Evolutionary conservation across 2,113 vertebrate genomes (phyloP).

Genomic region (Chamaetylas fuelleborni): DNA sequence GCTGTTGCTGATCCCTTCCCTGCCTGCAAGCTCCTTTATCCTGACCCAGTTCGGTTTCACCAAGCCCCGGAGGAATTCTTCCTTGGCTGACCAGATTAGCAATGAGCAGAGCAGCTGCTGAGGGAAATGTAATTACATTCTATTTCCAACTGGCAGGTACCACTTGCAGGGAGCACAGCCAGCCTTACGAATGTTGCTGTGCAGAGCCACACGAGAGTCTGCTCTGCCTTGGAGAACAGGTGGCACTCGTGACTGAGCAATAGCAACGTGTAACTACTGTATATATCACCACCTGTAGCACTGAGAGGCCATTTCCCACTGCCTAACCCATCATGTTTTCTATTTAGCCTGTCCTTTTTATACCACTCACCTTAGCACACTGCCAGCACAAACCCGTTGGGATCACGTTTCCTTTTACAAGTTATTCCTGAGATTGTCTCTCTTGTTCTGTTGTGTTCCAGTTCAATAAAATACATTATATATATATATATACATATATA

Average conservation of each 20-base stretch:
- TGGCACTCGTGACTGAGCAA: constrained; percentile 56
- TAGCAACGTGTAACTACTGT: constrained; percentile 52
- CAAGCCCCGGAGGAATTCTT: background rate
- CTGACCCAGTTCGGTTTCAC: constrained; percentile 14
- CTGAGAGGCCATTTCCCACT: background rate
- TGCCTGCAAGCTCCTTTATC: background rate
- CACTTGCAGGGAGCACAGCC: constrained; percentile 4
- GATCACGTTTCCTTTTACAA: constrained; percentile 30
- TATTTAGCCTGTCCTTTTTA: constrained; percentile 52
- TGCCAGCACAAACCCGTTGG: background rate
- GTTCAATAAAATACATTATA: constrained; percentile 32
- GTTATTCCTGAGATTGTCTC: constrained; percentile 28
- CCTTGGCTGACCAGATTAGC: background rate
- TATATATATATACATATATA: constrained; percentile 43
- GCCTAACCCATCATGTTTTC: constrained; percentile 29
- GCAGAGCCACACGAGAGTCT: background rate
- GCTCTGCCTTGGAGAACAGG: background rate
- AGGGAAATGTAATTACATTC: constrained; percentile 4
- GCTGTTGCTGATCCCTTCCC: background rate
- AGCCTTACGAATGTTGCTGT: background rate
- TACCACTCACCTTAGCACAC: constrained; percentile 8
- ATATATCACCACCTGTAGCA: constrained; percentile 31
- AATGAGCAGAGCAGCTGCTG: constrained; percentile 7
- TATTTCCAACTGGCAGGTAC: background rate
- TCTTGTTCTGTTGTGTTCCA: constrained; percentile 41